Evolutionary conservation across 1,140 invertebrate species (phyloP).

Genomic region (Drosophila hydei): DNA sequence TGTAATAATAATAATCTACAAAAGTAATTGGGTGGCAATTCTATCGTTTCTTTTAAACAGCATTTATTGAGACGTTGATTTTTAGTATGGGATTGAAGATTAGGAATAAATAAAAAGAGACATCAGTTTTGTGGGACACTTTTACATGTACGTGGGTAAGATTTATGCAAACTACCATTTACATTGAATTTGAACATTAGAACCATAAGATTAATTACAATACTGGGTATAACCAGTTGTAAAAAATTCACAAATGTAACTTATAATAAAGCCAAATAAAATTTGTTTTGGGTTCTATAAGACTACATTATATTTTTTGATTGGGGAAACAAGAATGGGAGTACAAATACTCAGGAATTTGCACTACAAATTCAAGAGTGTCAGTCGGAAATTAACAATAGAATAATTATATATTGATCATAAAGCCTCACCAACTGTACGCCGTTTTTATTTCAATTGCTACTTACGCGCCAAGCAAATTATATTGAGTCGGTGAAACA

Average conservation of each 20-base stretch:
- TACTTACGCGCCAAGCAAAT: slow-evolving; percentile 11
- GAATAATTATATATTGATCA: too few species aligned
- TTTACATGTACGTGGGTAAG: slow-evolving; percentile 60
- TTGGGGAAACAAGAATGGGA: background rate
- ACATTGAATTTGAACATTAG: slow-evolving; percentile 35
- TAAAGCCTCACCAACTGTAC: too few species aligned
- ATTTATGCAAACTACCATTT: slow-evolving; percentile 53
- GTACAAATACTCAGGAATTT: too few species aligned
- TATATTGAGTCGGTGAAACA: background rate
- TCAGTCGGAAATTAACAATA: background rate
- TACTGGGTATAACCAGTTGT: slow-evolving; percentile 63
- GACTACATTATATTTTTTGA: background rate
- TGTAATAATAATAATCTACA: slow-evolving; percentile 17
- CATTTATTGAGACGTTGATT: slow-evolving; percentile 35
- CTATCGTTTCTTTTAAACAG: slow-evolving; percentile 66
- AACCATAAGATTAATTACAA: slow-evolving; percentile 43
- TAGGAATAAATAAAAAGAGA: slow-evolving; percentile 30
- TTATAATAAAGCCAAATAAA: slow-evolving; percentile 37
- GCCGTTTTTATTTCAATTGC: background rate
- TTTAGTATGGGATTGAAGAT: slow-evolving; percentile 51
- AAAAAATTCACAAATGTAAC: slow-evolving; percentile 64
- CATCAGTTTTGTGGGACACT: slow-evolving; percentile 38
- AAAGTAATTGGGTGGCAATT: slow-evolving; percentile 27
- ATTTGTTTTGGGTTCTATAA: slow-evolving; percentile 33
- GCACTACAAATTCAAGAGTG: too few species aligned